Conservation (phyloP, 2,797 vertebrate species). For the Labroides dimidiatus region DNA sequence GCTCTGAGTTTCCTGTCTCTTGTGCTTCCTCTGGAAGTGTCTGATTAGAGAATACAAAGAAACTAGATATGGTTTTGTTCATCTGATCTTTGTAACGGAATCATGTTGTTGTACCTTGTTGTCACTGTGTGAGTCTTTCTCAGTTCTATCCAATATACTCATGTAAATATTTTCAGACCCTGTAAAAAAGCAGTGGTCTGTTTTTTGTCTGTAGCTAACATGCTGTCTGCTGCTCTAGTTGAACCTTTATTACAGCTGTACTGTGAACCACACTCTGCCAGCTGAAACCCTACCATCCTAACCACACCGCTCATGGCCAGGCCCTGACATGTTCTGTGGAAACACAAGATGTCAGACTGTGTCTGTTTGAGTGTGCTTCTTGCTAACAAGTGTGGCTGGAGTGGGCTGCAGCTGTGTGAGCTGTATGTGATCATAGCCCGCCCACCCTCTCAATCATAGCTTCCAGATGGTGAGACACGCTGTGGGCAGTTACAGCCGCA, state of each 20-base stretch:
- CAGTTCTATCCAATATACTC: neutral
- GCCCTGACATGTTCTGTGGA: constrained; percentile 42
- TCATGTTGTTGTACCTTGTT: constrained; percentile 9
- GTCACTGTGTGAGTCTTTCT: neutral
- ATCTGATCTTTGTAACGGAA: constrained; percentile 29
- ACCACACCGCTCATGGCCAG: constrained; percentile 49
- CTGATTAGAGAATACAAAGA: constrained; percentile 62
- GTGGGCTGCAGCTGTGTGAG: constrained; percentile 72
- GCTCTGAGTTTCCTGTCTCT: constrained; percentile 60
- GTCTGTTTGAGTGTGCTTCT: constrained; percentile 56
- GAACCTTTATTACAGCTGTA: constrained; percentile 8
- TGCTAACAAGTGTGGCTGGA: constrained; percentile 61
- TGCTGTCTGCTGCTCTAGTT: constrained; percentile 5
- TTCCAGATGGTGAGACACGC: constrained; percentile 69
- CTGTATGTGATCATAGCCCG: constrained; percentile 65
- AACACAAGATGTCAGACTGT: constrained; percentile 56
- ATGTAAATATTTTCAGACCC: constrained; percentile 1
- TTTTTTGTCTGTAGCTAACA: constrained; percentile 19
- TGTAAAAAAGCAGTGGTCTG: neutral
- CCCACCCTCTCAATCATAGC: constrained; percentile 70
- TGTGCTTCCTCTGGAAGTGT: constrained; percentile 61
- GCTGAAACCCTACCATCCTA: constrained; percentile 19
- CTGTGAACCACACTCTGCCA: constrained; percentile 11
- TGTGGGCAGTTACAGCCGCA: constrained; percentile 60
- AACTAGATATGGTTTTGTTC: constrained; percentile 17